Evolutionary conservation across 2,113 vertebrate species (phyloP), one percentile per base, ranked within the genome.

Genomic region (Camelus bactrianus): DNA sequence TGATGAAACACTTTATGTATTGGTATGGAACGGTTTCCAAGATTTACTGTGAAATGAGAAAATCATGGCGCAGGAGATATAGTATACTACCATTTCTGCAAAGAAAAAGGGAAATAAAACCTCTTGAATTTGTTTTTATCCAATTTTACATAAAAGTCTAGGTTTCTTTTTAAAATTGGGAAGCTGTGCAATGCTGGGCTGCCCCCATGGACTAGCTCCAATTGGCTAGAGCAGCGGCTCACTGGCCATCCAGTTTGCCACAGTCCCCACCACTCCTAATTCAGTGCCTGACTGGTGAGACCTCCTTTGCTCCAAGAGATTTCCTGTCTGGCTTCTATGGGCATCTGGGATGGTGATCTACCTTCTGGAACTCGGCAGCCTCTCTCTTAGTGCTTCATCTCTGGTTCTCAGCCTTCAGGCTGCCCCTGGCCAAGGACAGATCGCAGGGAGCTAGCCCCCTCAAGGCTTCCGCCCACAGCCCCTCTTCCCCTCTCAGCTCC

Each of bases 401-500:
- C 82, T 22, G 76, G 20, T 30, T 89, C 67, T 76, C 14, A 20
- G 80, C 8, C 54, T 58, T 77, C 50, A 12, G 2, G 10, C 28
- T 50, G 65, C 65, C 0, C 3, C 91, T 56, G 75, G 50, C 56
- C 70, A 10, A 7, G n/a, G 70, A 65, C 30, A 22, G 3, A 4
- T 13, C 30, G 79, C 52, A 22, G 6, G 35, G 42, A 83, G 60
- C 19, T 60, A 7, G 46, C 13, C 52, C 46, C 32, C 56, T 75
- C 42, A 30, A 4, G 32, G 76, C 28, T 28, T 48, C 32, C 26
- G 1, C 81, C 72, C 81, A 95, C 13, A 6, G 56, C 13, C 9
- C 75, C 38, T 69, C 73, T 77, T 65, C 28, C 82, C 35, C 98
- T 72, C 69, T 54, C 93, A 99, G 99, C 98, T 99, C 52, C 99